Conservation (phyloP, 2,113 vertebrate species). For the Tachuris rubrigastra region DNA sequence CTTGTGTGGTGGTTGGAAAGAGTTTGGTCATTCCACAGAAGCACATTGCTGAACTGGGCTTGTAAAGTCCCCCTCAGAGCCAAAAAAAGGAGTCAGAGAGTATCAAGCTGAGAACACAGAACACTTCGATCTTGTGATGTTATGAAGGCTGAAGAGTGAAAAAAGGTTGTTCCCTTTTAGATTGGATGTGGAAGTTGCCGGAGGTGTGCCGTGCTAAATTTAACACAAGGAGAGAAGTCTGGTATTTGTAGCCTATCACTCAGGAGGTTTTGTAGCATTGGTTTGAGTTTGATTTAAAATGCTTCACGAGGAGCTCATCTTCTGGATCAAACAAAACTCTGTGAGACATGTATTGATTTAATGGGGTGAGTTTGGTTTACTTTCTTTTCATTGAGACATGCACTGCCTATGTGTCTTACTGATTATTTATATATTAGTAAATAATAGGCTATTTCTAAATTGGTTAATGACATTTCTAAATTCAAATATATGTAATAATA, state of each 20-base stretch:
- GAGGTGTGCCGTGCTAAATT: not conserved
- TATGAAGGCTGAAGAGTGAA: not conserved
- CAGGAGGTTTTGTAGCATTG: not conserved
- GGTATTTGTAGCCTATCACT: not conserved
- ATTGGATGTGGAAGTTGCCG: not conserved
- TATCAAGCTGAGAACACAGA: not conserved
- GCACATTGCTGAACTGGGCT: not conserved
- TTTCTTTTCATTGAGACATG: not conserved
- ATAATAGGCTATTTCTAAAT: not conserved
- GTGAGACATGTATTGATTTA: not conserved
- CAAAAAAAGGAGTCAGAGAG: not conserved
- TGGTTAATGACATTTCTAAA: not conserved
- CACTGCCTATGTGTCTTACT: not conserved
- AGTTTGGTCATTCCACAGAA: not conserved
- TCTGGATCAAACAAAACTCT: not conserved
- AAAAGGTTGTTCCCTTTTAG: not conserved
- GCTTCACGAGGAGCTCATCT: not conserved
- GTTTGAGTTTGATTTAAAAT: not conserved
- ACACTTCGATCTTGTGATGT: fast-evolving
- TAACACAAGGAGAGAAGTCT: not conserved
- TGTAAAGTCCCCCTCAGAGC: not conserved
- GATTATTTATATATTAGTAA: not conserved
- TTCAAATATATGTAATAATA: not conserved
- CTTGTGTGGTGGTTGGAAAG: not conserved
- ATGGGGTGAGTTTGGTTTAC: not conserved